phyloP scores from a whole-genome alignment of 2,797 vertebrate genomes.

The Typhlichthys eigenmanni region DNA sequence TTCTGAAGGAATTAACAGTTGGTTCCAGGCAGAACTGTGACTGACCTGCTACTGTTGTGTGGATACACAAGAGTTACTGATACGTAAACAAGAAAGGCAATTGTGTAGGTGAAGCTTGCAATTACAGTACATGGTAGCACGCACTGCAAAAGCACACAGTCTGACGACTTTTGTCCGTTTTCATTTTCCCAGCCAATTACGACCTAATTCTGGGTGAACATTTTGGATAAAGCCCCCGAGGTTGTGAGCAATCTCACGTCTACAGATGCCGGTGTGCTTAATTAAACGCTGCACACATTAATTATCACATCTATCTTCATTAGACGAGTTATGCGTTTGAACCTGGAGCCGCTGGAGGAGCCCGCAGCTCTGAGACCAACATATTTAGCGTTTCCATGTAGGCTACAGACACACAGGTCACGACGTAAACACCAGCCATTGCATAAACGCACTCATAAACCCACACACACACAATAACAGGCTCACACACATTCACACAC shows the following conservation, averaged over 20 bases:
- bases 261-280: constrained; percentile 42
- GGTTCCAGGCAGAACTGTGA: too few relatives aligned
- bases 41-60: too few relatives aligned
- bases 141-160: background rate
- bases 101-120: background rate
- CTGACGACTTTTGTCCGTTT: constrained; percentile 23
- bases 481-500: constrained; percentile 19
- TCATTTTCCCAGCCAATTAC: constrained; percentile 44
- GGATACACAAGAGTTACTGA: too few relatives aligned
- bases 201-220: constrained; percentile 29
- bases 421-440: constrained; percentile 8
- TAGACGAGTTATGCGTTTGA: constrained; percentile 54
- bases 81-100: background rate
- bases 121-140: background rate
- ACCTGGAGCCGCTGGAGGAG: constrained; percentile 27
- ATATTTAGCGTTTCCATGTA: background rate
- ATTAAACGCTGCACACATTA: constrained; percentile 55
- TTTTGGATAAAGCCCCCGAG: constrained; percentile 21
- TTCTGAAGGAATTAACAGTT: too few relatives aligned
- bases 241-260: constrained; percentile 28
- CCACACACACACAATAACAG: constrained; percentile 23
- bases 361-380: background rate
- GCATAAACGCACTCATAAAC: constrained; percentile 27
- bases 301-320: constrained; percentile 50
- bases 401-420: background rate